Base-by-base conservation (phyloP, 2,888 invertebrate genomes). In the Crossocerus cetratus region DNA sequence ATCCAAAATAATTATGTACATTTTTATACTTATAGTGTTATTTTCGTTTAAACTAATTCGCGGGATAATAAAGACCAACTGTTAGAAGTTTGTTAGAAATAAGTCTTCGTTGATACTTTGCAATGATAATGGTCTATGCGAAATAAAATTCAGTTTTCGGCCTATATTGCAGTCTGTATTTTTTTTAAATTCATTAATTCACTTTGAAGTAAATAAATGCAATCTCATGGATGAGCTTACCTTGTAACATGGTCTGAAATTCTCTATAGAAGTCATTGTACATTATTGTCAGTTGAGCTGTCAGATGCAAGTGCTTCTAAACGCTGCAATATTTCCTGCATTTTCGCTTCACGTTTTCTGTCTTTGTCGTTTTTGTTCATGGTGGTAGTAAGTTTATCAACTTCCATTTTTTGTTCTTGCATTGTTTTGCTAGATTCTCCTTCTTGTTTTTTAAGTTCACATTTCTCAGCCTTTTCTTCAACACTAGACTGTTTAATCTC, bases 331-430 rank as follows among this genome's bases (percentile, higher is more conserved):
- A 87, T 73, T 56, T 85, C 80, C 63, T 77, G 81, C 78, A 84
- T 84, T 62, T 87, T 88, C 43, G 83, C 82, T 65, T 84, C 84
- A 2, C 86, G 82, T 65, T 80, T 87, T 21, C 70, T 76, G 53
- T 82, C 78, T 58, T 84, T 86, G 20, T 71, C 72, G 8, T 76
- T 44, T 67, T 80, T 84, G 42, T 57, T 72, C 13, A 73, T 70
- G 2, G 21, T 45, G 2, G 20, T 55, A 56, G 16, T 23, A 22
- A n/a, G 14, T 60, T 21, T 11, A 60, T 53, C 32, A 13, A 11
- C n/a, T 56, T 64, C 43, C 11, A 23, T 14, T 58, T 23, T 5
- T 8, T 45, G 14, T 5, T 21, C 57, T 20, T 8, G 11, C 3
- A 0, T 16, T 42, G 14, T 11, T 8, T 16, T 14, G 56, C 16